phyloP scores from a whole-genome alignment of 2,888 invertebrate genomes.

The Hedychridium roseum region DNA sequence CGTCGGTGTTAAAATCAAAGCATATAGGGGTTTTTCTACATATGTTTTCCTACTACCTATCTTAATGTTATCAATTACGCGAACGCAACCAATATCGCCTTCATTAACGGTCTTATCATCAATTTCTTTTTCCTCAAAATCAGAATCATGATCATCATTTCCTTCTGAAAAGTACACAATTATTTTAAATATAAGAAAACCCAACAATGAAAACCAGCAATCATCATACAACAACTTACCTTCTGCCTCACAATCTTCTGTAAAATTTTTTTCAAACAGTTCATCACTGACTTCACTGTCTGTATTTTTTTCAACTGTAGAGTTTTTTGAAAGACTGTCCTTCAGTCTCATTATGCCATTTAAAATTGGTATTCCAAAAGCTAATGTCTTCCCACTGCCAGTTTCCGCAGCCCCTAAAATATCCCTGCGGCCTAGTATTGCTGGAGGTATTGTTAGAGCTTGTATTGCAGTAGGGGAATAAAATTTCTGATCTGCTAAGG shows the following conservation, averaged over 20 bases:
- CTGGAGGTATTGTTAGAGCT: conserved; percentile 78
- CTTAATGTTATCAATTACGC: conserved; percentile 67
- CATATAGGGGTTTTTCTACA: conserved; percentile 73
- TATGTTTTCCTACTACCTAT: conserved; percentile 50
- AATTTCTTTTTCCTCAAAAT: conserved; percentile 30
- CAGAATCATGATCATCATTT: conserved; percentile 55
- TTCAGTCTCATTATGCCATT: conserved; percentile 81
- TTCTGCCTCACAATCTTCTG: conserved; percentile 10
- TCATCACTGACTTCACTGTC: conserved; percentile 43
- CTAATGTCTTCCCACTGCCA: conserved; percentile 97
- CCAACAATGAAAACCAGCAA: no score
- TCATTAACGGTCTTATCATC: no score
- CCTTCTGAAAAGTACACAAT: no score
- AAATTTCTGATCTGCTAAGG: conserved; percentile 80
- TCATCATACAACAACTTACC: no score
- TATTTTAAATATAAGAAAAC: no score
- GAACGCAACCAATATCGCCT: conserved; percentile 68
- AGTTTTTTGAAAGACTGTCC: conserved; percentile 49
- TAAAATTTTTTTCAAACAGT: conserved; percentile 11
- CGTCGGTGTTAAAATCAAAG: conserved; percentile 93
- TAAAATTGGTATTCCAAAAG: conserved; percentile 95
- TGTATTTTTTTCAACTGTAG: conserved; percentile 4
- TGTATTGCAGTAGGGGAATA: conserved; percentile 90
- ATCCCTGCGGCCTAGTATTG: conserved; percentile 87
- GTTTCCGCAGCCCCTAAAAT: conserved; percentile 99